These are phyloP conservation scores for Clarias fuscus DNA, from an alignment of 2,797 vertebrate species.

Conservation along the genomic window DNA sequence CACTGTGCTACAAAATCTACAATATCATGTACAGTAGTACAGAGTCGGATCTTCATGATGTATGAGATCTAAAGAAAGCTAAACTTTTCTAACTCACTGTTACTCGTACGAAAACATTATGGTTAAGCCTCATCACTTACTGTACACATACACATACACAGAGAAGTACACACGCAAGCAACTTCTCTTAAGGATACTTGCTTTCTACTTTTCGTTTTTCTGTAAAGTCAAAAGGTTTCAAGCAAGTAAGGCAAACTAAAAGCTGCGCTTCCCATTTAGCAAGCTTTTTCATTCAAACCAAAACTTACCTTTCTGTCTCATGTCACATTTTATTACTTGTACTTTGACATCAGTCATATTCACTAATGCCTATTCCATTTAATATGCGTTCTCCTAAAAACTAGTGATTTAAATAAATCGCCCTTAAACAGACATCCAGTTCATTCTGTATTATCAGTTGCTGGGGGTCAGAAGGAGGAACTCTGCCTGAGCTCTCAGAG, in stretches of 20 bases:
- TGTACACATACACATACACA: background rate
- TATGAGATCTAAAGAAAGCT: background rate
- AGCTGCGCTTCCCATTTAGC: background rate
- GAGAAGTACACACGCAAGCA: background rate
- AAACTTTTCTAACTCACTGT: background rate
- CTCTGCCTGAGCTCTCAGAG: background rate
- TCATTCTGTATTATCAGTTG: background rate
- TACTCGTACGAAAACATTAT: background rate
- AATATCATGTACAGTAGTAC: background rate
- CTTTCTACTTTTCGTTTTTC: background rate
- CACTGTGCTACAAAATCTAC: background rate
- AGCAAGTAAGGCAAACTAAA: background rate
- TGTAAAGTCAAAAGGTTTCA: background rate
- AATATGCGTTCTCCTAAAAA: background rate
- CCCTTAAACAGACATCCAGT: background rate
- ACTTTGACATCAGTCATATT: background rate
- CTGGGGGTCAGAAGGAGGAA: background rate
- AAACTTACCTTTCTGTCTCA: background rate
- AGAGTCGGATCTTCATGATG: background rate
- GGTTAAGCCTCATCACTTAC: background rate
- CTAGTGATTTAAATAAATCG: background rate
- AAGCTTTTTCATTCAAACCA: background rate
- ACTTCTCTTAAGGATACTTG: background rate
- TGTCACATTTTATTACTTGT: background rate
- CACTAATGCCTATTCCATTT: background rate